Percentiles rank a stretch among this genome's conserved stretches.
These are phyloP conservation scores for Halcyon chelicuti DNA, from an alignment of 2,797 vertebrate genomes.

Conservation along the genomic window DNA sequence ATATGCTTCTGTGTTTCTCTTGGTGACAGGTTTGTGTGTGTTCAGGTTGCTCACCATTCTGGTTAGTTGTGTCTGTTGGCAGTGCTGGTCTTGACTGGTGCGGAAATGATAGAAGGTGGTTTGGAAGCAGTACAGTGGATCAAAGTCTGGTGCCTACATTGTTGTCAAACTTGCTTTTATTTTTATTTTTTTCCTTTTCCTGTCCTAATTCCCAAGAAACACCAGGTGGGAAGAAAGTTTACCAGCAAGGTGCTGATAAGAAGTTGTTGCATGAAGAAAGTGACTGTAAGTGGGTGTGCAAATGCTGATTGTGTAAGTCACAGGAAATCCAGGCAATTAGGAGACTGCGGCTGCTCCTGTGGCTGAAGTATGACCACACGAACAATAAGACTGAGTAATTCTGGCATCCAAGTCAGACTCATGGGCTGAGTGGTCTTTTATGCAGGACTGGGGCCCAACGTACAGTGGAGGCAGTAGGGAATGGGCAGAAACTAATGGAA, in stretches of 20 bases:
- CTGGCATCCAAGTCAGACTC: rapidly evolving
- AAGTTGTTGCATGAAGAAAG: not conserved
- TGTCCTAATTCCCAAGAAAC: not conserved
- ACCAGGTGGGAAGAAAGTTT: not conserved
- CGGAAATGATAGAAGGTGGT: not conserved
- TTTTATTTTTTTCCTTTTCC: not conserved
- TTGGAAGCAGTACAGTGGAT: not conserved
- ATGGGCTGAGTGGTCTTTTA: not conserved
- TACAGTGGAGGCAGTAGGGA: not conserved
- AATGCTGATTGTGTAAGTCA: not conserved
- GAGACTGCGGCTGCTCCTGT: not conserved
- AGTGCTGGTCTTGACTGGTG: not conserved
- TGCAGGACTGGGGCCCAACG: rapidly evolving
- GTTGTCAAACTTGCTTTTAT: not conserved
- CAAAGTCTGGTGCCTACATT: not conserved
- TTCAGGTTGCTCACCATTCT: not conserved
- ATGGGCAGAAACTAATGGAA: not conserved
- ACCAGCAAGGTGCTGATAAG: not conserved
- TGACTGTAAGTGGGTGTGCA: not conserved
- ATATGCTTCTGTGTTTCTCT: not conserved
- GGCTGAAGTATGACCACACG: not conserved
- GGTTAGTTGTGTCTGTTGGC: not conserved
- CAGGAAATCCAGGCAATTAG: not conserved
- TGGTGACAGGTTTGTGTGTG: not conserved
- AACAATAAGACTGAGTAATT: not conserved